phyloP scores from a whole-genome alignment of 2,888 invertebrate species.

The Ormia ochracea region DNA sequence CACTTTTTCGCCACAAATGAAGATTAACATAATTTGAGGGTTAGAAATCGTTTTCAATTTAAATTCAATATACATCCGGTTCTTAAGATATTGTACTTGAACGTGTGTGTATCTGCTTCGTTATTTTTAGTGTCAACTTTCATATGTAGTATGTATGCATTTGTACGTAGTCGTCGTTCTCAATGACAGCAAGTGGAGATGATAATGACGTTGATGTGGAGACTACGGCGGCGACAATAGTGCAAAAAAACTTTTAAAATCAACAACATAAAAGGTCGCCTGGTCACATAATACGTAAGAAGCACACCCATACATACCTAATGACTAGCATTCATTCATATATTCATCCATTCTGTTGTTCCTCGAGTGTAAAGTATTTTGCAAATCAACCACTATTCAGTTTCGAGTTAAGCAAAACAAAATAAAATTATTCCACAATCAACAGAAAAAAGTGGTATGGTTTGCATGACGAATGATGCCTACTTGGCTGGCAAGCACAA shows the following conservation, averaged over 20 bases:
- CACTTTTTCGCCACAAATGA: constrained; percentile 55
- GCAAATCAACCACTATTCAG: constrained; percentile 56
- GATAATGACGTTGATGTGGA: neutral
- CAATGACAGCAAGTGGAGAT: neutral
- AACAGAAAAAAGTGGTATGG: constrained; percentile 3
- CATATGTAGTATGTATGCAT: too few relatives aligned
- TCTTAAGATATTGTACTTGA: constrained; percentile 45
- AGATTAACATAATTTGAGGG: constrained; percentile 60
- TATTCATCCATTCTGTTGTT: neutral
- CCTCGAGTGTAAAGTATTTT: constrained; percentile 34
- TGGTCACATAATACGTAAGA: constrained; percentile 48
- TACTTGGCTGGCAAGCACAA: constrained; percentile 15
- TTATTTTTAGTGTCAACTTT: constrained; percentile 28
- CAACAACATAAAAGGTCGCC: constrained; percentile 48
- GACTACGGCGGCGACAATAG: neutral
- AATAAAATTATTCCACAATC: constrained; percentile 12
- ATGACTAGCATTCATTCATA: neutral
- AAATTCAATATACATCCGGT: constrained; percentile 74
- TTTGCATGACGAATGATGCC: constrained; percentile 21
- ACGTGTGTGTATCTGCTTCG: constrained; percentile 1
- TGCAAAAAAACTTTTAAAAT: constrained; percentile 15
- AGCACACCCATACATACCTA: neutral
- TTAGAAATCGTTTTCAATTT: constrained; percentile 72
- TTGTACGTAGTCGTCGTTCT: constrained; percentile 40
- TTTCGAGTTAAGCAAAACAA: constrained; percentile 11